These are phyloP conservation scores for Rhineura floridana DNA, from an alignment of 2,113 vertebrate species.

Conservation along the genomic window DNA sequence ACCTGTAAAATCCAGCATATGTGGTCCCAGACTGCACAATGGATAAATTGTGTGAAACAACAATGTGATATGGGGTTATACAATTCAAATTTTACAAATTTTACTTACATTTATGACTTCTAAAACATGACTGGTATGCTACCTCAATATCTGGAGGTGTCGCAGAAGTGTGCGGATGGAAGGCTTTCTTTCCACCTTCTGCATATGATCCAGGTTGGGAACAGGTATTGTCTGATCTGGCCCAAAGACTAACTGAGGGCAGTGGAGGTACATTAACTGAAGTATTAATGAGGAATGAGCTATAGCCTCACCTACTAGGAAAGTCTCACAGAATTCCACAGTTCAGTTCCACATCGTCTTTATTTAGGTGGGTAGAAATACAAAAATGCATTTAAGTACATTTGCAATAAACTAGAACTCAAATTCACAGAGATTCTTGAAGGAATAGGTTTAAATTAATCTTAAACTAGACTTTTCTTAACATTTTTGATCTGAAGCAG, in stretches of 20 bases:
- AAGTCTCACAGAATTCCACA: not conserved
- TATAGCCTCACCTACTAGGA: not conserved
- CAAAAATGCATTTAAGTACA: not conserved
- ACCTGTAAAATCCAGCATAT: not conserved
- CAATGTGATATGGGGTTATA: not conserved
- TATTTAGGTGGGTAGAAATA: not conserved
- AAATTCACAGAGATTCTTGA: not conserved
- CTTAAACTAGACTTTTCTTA: not conserved
- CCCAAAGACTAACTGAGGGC: not conserved
- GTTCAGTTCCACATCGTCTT: not conserved
- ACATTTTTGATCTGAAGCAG: not conserved
- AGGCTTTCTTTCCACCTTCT: not conserved
- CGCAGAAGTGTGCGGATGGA: not conserved
- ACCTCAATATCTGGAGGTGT: not conserved
- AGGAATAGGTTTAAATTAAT: not conserved
- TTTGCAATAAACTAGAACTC: not conserved
- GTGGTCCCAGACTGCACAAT: not conserved
- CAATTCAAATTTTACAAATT: not conserved
- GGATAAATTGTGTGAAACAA: not conserved
- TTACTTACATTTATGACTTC: no score
- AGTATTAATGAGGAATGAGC: not conserved
- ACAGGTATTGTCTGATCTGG: not conserved
- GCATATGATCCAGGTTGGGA: not conserved
- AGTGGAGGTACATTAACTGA: not conserved
- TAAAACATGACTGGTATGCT: no score